Evolutionary conservation across 2,888 invertebrate species (phyloP), one percentile per base, ranked within the genome.

Genomic region (Apamea sordens): DNA sequence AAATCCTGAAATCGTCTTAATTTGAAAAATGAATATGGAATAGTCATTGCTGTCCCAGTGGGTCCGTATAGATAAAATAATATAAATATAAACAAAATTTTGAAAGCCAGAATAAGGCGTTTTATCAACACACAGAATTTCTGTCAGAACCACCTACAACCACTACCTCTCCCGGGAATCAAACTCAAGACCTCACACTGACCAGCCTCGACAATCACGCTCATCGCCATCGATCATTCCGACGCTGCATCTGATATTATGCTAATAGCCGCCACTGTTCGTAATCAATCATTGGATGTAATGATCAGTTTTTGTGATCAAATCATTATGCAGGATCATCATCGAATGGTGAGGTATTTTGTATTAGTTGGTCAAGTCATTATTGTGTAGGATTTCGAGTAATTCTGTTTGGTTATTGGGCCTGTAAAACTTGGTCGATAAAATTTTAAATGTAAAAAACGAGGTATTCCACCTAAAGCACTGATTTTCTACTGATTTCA

Each of bases 241-340:
- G 76, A 77, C 84, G n/a, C 77, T 56, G 70, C 80, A 86, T 85
- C 85, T 72, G 84, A 85, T 86, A 77, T 41, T 63, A 86, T 65
- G 77, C 32, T 83, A 86, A 86, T 84, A 67, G 56, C 69, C 32
- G 36, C 24, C 28, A 44, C 53, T 63, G 44, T 21, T 50, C 18
- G 41, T n/a, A 47, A 86, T 86, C 85, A 85, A 87, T 86, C 86
- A 86, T 65, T 69, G 36, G 2, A 21, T 0, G 28, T 86, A 85
- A 85, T 82, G 85, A 87, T 82, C 67, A 44, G 77, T 87, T 86
- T 87, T 87, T 86, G 82, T 85, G 50, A 65, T 68, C 65, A 53
- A 18, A 64, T 67, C 70, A 72, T 76, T 69, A 65, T 15, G 53
- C 21, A 18, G 15, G 8, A 44, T 64, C 63, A 86, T 79, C 73